These are phyloP conservation scores for Cataglyphis rosenhaueri DNA, from an alignment of 2,888 invertebrate species.

Conservation along the genomic window DNA sequence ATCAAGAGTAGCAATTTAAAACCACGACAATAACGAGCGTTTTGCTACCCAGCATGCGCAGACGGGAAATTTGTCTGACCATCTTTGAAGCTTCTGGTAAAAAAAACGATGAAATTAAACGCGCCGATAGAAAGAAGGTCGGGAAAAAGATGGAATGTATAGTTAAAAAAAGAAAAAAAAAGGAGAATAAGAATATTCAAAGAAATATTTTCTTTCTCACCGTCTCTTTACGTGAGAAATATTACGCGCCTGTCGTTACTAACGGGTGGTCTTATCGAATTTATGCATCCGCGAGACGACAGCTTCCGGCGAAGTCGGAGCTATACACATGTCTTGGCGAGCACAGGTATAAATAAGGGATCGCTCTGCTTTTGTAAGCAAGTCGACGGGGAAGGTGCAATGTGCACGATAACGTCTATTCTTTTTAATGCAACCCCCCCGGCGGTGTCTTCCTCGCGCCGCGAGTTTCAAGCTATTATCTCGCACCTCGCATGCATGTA, in stretches of 20 bases:
- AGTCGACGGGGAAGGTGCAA: constrained; percentile 31
- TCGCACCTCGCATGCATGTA: constrained; percentile 39
- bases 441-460: constrained; percentile 20
- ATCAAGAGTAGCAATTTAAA: constrained; percentile 37
- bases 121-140: not conserved
- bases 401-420: constrained; percentile 59
- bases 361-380: constrained; percentile 42
- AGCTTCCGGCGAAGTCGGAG: constrained; percentile 40
- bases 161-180: constrained; percentile 6
- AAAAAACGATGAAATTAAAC: constrained; percentile 30
- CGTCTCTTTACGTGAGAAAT: constrained; percentile 13
- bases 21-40: constrained; percentile 55
- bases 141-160: not conserved
- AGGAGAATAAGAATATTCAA: constrained; percentile 13
- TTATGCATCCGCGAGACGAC: constrained; percentile 71
- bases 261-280: constrained; percentile 77
- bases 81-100: constrained; percentile 44
- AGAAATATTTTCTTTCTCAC: constrained; percentile 3
- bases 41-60: constrained; percentile 16
- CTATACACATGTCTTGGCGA: constrained; percentile 40
- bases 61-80: constrained; percentile 57
- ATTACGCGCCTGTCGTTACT: constrained; percentile 35
- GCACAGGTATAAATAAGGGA: constrained; percentile 42
- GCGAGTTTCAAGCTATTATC: constrained; percentile 48
- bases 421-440: constrained; percentile 40